Conservation (phyloP, 1,140 invertebrate species). For the Trinorchestia longiramus region DNA sequence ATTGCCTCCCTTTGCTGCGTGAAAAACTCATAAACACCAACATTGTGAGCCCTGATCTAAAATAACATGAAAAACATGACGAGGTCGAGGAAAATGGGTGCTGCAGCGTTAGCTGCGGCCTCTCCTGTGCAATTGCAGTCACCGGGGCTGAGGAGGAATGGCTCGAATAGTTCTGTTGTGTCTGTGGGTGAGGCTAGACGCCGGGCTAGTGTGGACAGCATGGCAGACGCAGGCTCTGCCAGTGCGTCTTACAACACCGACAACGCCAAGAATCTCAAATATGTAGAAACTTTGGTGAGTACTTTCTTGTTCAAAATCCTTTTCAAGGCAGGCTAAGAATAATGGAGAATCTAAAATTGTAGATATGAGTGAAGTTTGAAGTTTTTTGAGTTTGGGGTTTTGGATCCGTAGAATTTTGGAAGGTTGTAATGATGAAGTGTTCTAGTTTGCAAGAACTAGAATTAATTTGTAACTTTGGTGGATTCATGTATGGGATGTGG, state of each 20-base stretch:
- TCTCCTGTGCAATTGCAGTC: conserved; percentile 41
- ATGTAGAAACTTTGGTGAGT: conserved; percentile 49
- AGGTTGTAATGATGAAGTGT: too few species aligned
- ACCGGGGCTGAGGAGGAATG: neutral
- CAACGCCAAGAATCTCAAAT: conserved; percentile 37
- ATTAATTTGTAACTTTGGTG: neutral
- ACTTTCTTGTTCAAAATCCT: neutral
- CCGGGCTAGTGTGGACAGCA: conserved; percentile 47
- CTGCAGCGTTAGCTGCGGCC: conserved; percentile 29
- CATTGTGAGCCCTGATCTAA: neutral
- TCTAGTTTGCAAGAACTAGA: neutral
- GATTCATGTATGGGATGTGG: neutral
- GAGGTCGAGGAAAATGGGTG: neutral
- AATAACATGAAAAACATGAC: neutral
- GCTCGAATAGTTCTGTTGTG: conserved; percentile 46
- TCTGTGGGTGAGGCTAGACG: conserved; percentile 40
- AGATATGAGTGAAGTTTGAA: neutral
- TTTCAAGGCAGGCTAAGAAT: neutral
- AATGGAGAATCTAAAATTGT: neutral
- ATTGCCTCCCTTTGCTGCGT: neutral
- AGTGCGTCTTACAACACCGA: conserved; percentile 12
- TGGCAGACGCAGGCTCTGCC: neutral
- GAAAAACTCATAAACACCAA: neutral
- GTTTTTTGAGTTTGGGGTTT: neutral
- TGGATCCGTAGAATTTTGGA: neutral